These are phyloP conservation scores for Drosophila kurseongensis DNA, from an alignment of 1,140 invertebrate genomes.

Conservation along the genomic window DNA sequence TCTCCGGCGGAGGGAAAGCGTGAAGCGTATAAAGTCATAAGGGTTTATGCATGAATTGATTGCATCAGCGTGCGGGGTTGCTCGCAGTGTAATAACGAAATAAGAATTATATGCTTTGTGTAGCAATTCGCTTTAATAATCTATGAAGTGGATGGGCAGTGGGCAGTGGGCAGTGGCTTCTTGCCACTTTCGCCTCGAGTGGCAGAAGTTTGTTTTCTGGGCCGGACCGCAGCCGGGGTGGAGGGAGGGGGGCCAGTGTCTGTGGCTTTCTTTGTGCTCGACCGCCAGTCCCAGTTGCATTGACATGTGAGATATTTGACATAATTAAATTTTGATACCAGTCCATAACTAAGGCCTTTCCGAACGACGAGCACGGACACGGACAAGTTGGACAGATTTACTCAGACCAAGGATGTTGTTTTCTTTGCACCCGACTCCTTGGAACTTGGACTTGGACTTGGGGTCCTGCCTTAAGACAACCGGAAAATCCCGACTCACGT, in stretches of 20 bases:
- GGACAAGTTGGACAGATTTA: conserved; percentile 52
- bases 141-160: conserved; percentile 58
- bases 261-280: conserved; percentile 13
- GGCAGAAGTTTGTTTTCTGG: background rate
- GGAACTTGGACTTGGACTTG: background rate
- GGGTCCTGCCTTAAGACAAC: conserved; percentile 23
- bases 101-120: conserved; percentile 76
- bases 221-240: background rate
- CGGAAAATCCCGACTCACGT: conserved; percentile 50
- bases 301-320: conserved; percentile 81
- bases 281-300: conserved; percentile 45
- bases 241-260: background rate
- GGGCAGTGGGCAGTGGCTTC: conserved; percentile 1
- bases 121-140: conserved; percentile 77
- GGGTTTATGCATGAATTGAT: conserved; percentile 83
- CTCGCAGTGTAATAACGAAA: conserved; percentile 63
- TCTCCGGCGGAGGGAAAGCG: conserved; percentile 63
- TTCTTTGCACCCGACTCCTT: conserved; percentile 33
- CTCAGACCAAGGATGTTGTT: conserved; percentile 19
- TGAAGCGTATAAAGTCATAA: conserved; percentile 82
- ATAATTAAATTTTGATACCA: conserved; percentile 82
- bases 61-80: conserved; percentile 34
- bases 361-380: background rate
- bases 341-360: conserved; percentile 69
- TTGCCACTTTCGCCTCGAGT: conserved; percentile 9